Percentiles rank a stretch among this genome's conserved stretches.
Conservation (phyloP, 2,888 invertebrate genomes). For the Linhomoeus sp. region DNA sequence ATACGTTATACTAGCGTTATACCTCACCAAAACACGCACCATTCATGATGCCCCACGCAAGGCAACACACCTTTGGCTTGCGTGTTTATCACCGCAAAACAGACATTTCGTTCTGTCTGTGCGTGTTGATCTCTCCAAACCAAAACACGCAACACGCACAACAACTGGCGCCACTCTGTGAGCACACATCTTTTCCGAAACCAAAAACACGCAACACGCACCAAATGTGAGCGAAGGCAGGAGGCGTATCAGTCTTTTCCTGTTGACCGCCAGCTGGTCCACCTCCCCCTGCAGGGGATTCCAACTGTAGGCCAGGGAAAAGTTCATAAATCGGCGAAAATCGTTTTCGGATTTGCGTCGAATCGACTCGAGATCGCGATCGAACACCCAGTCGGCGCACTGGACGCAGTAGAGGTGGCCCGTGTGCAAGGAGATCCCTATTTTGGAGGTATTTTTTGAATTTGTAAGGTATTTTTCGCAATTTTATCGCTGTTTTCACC, state of each 20-base stretch:
- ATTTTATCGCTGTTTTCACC: too few relatives aligned
- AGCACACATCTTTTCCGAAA: neutral
- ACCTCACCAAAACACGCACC: neutral
- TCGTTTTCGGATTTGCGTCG: conserved; percentile 45
- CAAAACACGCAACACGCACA: too few relatives aligned
- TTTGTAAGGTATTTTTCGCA: too few relatives aligned
- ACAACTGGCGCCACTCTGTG: neutral
- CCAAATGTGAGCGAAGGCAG: neutral
- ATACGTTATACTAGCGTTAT: too few relatives aligned
- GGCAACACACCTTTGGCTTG: neutral
- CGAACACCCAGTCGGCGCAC: conserved; percentile 81
- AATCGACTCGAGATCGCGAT: conserved; percentile 26
- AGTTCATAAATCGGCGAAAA: conserved; percentile 51
- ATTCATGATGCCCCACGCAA: neutral
- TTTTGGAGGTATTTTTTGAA: too few relatives aligned
- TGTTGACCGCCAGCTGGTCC: conserved; percentile 4
- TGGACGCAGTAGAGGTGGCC: conserved; percentile 52
- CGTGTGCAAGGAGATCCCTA: conserved; percentile 10
- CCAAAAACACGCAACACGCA: too few relatives aligned
- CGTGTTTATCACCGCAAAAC: neutral
- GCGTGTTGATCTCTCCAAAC: too few relatives aligned
- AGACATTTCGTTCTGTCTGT: too few relatives aligned
- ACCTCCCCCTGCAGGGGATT: conserved; percentile 10
- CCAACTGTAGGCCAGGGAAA: conserved; percentile 8
- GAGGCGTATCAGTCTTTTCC: neutral